Conservation (phyloP, 2,797 vertebrate species). For the Toxotes lorentzi region DNA sequence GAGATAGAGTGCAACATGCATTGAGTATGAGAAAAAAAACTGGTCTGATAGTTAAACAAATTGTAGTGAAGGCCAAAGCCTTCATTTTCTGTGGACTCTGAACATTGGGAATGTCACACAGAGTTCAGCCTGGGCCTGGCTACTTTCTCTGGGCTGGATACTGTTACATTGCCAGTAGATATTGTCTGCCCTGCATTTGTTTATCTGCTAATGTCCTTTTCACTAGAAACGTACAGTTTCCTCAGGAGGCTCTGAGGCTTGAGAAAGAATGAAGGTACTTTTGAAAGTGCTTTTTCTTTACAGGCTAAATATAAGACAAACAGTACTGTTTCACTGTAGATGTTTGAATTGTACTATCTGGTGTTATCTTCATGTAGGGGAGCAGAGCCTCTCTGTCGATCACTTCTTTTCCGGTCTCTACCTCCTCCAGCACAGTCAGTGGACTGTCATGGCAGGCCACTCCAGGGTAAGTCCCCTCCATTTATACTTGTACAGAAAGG, state of each 20-base stretch:
- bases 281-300: conserved; percentile 2
- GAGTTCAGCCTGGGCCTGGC: conserved; percentile 65
- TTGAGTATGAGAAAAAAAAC: conserved; percentile 23
- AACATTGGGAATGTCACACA: conserved; percentile 66
- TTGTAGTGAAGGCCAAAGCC: conserved; percentile 34
- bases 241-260: background rate
- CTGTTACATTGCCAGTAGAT: conserved; percentile 58
- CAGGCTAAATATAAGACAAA: background rate
- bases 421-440: conserved; percentile 52
- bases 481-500: background rate
- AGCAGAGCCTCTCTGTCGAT: conserved; percentile 40
- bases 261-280: conserved; percentile 9
- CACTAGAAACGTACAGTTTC: background rate
- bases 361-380: conserved; percentile 60
- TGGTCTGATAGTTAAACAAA: conserved; percentile 57
- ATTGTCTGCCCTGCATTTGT: conserved; percentile 49
- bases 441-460: conserved; percentile 48
- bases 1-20: conserved; percentile 57
- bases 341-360: conserved; percentile 1
- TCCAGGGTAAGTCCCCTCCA: conserved; percentile 59
- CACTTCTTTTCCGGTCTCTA: conserved; percentile 38
- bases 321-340: background rate
- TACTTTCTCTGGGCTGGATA: conserved; percentile 51
- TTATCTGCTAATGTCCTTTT: conserved; percentile 47
- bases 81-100: conserved; percentile 42